Base-by-base conservation (phyloP, 2,797 vertebrate genomes). In the Betta splendens region DNA sequence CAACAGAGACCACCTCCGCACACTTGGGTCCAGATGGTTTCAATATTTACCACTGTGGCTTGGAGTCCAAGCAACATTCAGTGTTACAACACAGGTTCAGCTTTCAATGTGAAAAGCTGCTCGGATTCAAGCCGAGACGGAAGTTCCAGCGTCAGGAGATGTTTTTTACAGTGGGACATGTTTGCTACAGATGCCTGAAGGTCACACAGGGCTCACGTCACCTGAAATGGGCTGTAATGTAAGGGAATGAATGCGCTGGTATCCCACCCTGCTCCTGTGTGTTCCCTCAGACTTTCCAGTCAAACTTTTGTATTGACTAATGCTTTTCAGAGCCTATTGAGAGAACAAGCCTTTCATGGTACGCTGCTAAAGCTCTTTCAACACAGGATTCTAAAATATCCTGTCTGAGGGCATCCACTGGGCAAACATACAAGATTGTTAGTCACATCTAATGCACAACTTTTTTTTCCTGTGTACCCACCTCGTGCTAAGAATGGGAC, bases 161-260 rank as follows among this genome's bases (percentile, higher is more conserved):
- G n/a, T n/a, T n/a, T n/a, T n/a, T n/a, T n/a, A n/a, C n/a, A n/a
- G n/a, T n/a, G n/a, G n/a, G n/a, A n/a, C n/a, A n/a, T n/a, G n/a
- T n/a, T n/a, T n/a, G n/a, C n/a, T n/a, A n/a, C 60, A 44, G 53
- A 52, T 71, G 81, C 77, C 84, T 62, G 54, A 43, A 72, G 46
- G 75, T 80, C 85, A n/a, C n/a, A n/a, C n/a, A n/a, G n/a, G 76
- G 81, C 73, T 89, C 80, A 72, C 79, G 81, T 87, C 69, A 72
- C 78, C 73, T 89, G 72, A 87, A 88, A 88, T 38, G 61, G 50
- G 70, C 28, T 20, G 44, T 51, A 73, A 75, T 62, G 56, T 73
- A 47, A 81, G 75, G 85, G 80, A 80, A 82, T 75, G 66, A 82
- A 85, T 59, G 57, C 33, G 43, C 70, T 58, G 63, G 48, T 13